Conservation (phyloP, 2,888 invertebrate species). For the Drosophila nr. perissopoda region DNA sequence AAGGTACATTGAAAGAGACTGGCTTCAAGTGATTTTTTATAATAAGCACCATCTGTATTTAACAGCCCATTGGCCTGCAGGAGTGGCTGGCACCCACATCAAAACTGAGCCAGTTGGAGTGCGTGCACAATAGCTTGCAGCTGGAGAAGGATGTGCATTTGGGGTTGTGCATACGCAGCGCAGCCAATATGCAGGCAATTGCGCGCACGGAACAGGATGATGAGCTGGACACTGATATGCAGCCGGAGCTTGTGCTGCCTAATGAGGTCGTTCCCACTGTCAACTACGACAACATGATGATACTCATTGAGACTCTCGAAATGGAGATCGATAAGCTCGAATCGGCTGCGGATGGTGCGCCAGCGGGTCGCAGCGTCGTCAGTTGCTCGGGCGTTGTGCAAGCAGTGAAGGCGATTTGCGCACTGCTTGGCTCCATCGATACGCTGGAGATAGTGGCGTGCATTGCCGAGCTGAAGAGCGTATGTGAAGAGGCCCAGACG, state of each 20-base stretch:
- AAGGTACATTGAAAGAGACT: slow-evolving; percentile 75
- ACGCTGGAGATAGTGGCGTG: slow-evolving; percentile 94
- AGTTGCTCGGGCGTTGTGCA: slow-evolving; percentile 92
- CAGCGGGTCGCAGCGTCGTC: slow-evolving; percentile 85
- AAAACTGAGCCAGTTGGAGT: slow-evolving; percentile 94
- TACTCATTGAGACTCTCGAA: slow-evolving; percentile 92
- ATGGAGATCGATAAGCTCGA: slow-evolving; percentile 92
- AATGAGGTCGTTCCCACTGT: slow-evolving; percentile 90
- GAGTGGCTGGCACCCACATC: slow-evolving; percentile 95
- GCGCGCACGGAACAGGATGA: slow-evolving; percentile 94
- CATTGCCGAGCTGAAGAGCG: slow-evolving; percentile 86
- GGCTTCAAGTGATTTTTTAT: not conserved
- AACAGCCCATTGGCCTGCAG: slow-evolving; percentile 89
- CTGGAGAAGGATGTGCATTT: slow-evolving; percentile 94
- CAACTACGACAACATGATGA: slow-evolving; percentile 93
- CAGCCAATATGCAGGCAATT: slow-evolving; percentile 89
- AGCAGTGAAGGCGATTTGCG: slow-evolving; percentile 96
- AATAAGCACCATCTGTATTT: not conserved
- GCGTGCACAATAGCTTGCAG: slow-evolving; percentile 96
- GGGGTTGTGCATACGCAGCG: slow-evolving; percentile 88
- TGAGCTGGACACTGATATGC: slow-evolving; percentile 89
- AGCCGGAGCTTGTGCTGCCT: slow-evolving; percentile 92
- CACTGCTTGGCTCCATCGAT: slow-evolving; percentile 94
- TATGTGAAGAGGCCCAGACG: slow-evolving; percentile 81
- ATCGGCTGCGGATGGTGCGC: slow-evolving; percentile 87